Conservation (phyloP, 1,140 invertebrate genomes). For the Oryzaephilus surinamensis region DNA sequence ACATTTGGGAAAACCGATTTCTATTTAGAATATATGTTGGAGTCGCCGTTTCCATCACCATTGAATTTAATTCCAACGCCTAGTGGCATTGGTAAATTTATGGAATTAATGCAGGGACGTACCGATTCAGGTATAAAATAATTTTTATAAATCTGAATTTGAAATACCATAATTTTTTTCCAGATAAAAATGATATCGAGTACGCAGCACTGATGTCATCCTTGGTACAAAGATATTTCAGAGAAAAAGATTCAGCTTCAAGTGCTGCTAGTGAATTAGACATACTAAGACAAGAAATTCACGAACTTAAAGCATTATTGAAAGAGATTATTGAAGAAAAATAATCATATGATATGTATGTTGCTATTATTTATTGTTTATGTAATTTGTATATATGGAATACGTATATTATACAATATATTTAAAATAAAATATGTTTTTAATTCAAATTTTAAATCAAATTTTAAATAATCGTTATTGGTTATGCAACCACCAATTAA, state of each 20-base stretch:
- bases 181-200: slow-evolving; percentile 24
- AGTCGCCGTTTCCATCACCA: slow-evolving; percentile 45
- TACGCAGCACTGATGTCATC: slow-evolving; percentile 42
- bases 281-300: slow-evolving; percentile 26
- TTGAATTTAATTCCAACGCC: slow-evolving; percentile 46
- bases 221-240: slow-evolving; percentile 44
- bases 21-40: slow-evolving; percentile 45
- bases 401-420: too few relatives aligned
- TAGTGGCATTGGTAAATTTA: slow-evolving; percentile 33
- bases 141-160: too few relatives aligned
- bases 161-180: slow-evolving; percentile 12
- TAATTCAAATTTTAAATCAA: too few relatives aligned
- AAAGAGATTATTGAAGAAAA: too few relatives aligned
- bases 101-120: slow-evolving; percentile 37
- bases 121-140: slow-evolving; percentile 6
- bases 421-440: too few relatives aligned
- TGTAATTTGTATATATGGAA: too few relatives aligned
- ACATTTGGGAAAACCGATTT: slow-evolving; percentile 48
- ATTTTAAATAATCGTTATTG: too few relatives aligned
- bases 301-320: too few relatives aligned
- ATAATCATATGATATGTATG: too few relatives aligned
- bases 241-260: slow-evolving; percentile 32
- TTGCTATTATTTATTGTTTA: too few relatives aligned
- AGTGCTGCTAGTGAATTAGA: slow-evolving; percentile 28
- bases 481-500: too few relatives aligned